Conservation (phyloP, 1,140 invertebrate species). For the Colletes gigas region DNA sequence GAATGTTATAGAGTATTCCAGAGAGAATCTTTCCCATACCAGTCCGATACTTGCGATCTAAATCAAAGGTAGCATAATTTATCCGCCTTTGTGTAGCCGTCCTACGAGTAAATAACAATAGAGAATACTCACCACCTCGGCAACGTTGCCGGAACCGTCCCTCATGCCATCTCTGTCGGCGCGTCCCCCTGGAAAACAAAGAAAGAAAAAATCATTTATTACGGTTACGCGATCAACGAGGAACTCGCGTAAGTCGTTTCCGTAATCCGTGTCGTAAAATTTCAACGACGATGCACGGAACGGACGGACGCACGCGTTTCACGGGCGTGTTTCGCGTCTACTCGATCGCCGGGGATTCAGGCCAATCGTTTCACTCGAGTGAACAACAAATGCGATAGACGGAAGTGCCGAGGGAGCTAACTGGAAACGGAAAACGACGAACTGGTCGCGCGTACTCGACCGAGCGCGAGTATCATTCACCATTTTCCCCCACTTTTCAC, state of each 20-base stretch:
- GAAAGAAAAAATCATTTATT: slow-evolving; percentile 9
- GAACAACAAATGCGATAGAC: slow-evolving; percentile 46
- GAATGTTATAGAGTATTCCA: no score
- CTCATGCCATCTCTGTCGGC: slow-evolving; percentile 80
- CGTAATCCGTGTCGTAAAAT: neutral
- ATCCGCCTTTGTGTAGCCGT: neutral
- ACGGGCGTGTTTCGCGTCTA: slow-evolving; percentile 21
- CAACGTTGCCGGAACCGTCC: slow-evolving; percentile 80
- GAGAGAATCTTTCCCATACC: no score
- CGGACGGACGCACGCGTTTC: neutral
- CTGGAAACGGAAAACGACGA: slow-evolving; percentile 40
- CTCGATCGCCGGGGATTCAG: slow-evolving; percentile 30
- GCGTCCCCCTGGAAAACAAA: slow-evolving; percentile 73
- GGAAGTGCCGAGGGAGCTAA: slow-evolving; percentile 36
- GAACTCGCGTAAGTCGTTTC: neutral
- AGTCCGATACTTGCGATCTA: neutral
- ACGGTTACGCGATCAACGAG: slow-evolving; percentile 1
- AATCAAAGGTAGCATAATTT: neutral
- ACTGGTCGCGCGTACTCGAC: neutral
- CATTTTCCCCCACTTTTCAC: slow-evolving; percentile 2
- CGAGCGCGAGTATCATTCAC: slow-evolving; percentile 3
- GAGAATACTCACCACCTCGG: slow-evolving; percentile 79
- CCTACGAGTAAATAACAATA: neutral
- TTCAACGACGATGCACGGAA: neutral
- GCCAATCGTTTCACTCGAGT: slow-evolving; percentile 37